Evolutionary conservation across 2,797 vertebrate species (phyloP), one percentile per base, ranked within the genome.

Genomic region (Poeciliopsis gracilis): DNA sequence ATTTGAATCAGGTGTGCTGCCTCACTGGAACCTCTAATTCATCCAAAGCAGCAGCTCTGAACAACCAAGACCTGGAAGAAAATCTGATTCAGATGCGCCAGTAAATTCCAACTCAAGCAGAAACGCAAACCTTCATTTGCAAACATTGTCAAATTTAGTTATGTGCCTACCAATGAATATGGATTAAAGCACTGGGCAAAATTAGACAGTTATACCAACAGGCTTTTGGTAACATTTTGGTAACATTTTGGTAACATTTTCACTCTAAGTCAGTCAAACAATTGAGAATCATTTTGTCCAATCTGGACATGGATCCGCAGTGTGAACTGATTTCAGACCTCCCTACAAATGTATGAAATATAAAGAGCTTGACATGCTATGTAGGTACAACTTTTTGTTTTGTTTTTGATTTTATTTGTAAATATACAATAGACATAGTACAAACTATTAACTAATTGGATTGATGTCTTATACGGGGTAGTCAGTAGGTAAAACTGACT

Each of bases 81-180:
- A 11, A 13, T 47, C 73, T 41, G 16, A 55, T 53, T 5, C n/a
- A 30, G 15, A 76, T 55, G 73, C 67, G 77, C 61, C 77, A 23
- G 61, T 72, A 51, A n/a, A 72, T 70, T 66, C 72, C 36, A 63
- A 16, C 25, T 82, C 49, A 72, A 18, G 5, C 59, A 0, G 2
- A 79, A 77, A 72, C 84, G 72, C 78, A 72, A 75, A 25, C 51
- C 45, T 69, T 66, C 76, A 20, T 79, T 79, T 76, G 67, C 38
- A 82, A 87, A 85, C 9, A 79, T 77, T 78, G 76, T 55, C n/a
- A 10, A 49, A 70, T 51, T 23, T 79, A 79, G 63, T 53, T 49
- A 55, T 83, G 63, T 67, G 20, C 36, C 73, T 76, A 79, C 43
- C 72, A 78, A 81, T 79, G 47, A 36, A 36, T 81, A 72, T 81